Conservation (phyloP, 2,888 invertebrate genomes). For the Dynastes tityus region DNA sequence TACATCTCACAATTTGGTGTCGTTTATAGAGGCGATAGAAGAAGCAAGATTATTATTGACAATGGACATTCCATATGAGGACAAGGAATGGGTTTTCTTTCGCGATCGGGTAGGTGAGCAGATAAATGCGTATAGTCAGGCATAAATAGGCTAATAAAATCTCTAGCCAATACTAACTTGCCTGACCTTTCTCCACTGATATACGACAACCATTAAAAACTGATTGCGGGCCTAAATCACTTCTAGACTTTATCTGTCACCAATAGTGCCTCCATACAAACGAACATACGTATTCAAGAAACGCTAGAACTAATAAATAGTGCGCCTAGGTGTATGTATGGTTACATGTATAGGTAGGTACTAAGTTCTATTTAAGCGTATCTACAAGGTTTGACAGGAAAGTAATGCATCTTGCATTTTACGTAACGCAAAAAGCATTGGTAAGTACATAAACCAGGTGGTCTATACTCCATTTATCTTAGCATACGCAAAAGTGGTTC, state of each 20-base stretch:
- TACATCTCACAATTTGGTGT: neutral
- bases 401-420: neutral
- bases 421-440: too few species aligned
- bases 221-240: conserved; percentile 35
- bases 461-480: too few species aligned
- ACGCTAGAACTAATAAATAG: conserved; percentile 38
- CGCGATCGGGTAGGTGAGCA: conserved; percentile 8
- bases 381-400: conserved; percentile 6
- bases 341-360: neutral
- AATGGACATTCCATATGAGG: neutral
- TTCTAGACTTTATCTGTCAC: conserved; percentile 43
- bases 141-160: conserved; percentile 42
- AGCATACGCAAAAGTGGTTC: too few species aligned
- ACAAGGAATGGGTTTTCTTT: conserved; percentile 10
- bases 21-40: neutral
- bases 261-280: conserved; percentile 43
- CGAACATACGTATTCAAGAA: conserved; percentile 26
- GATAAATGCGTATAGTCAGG: conserved; percentile 27
- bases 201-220: conserved; percentile 39
- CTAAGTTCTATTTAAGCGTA: neutral
- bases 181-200: conserved; percentile 37
- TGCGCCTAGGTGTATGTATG: neutral
- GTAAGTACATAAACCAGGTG: too few species aligned
- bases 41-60: conserved; percentile 14
- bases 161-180: conserved; percentile 25